These are phyloP conservation scores for Lagorchestes hirsutus DNA, from an alignment of 2,797 vertebrate species.

Conservation along the genomic window DNA sequence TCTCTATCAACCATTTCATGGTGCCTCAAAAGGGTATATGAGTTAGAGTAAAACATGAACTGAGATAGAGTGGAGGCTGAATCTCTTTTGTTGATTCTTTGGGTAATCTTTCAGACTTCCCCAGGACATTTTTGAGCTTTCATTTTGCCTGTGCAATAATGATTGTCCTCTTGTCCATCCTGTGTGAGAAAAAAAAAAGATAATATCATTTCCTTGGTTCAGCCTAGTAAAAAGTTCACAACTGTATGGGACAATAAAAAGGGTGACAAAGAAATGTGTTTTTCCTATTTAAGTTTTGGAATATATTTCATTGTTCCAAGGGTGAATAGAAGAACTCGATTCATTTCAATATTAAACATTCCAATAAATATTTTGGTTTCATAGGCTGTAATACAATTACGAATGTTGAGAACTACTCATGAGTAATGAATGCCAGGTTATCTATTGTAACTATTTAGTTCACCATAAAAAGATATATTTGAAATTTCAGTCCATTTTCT, in stretches of 20 bases:
- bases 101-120: no score
- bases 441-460: background rate
- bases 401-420: background rate
- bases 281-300: no score
- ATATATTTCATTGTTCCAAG: background rate
- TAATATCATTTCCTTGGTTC: no score
- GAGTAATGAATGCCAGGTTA: background rate
- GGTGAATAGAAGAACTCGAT: background rate
- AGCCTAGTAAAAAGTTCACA: no score
- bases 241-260: no score
- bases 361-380: background rate
- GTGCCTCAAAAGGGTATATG: background rate
- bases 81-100: background rate
- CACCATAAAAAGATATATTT: conserved; percentile 2
- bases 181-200: no score
- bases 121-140: no score
- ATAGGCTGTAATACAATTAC: background rate
- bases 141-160: no score
- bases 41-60: background rate
- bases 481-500: background rate
- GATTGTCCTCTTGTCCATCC: no score
- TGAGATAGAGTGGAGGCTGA: background rate
- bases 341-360: background rate
- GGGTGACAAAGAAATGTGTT: no score
- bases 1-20: background rate